Conservation (phyloP, 2,888 invertebrate species). For the Acrobasis suavella region DNA sequence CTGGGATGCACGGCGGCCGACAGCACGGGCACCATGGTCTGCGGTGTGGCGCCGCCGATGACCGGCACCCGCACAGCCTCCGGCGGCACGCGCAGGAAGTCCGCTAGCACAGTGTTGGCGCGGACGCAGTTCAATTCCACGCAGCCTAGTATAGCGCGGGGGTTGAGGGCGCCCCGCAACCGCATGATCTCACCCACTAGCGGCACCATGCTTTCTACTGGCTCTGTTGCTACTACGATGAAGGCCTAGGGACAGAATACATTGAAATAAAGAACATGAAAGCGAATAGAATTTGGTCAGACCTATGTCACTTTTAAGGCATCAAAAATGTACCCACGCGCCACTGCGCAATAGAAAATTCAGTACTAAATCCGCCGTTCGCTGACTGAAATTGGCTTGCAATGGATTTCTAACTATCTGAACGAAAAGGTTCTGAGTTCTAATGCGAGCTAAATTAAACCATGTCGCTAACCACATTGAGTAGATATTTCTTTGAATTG, state of each 20-base stretch:
- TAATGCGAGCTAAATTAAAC: too few species aligned
- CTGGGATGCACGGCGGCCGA: slow-evolving; percentile 84
- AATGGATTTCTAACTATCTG: too few species aligned
- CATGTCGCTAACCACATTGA: too few species aligned
- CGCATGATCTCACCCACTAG: slow-evolving; percentile 87
- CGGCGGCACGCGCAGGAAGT: slow-evolving; percentile 83
- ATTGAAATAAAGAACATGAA: too few species aligned
- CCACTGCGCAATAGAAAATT: too few species aligned
- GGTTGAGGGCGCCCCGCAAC: slow-evolving; percentile 64
- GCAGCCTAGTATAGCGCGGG: slow-evolving; percentile 82
- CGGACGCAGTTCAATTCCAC: slow-evolving; percentile 87
- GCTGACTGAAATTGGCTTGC: too few species aligned
- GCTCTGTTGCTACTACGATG: slow-evolving; percentile 71
- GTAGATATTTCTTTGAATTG: too few species aligned
- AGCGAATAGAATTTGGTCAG: too few species aligned
- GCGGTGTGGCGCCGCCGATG: slow-evolving; percentile 86
- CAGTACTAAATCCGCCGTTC: too few species aligned
- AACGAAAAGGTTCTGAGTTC: too few species aligned
- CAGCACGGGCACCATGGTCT: slow-evolving; percentile 87
- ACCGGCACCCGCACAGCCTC: slow-evolving; percentile 85
- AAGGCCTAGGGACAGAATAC: slow-evolving; percentile 50
- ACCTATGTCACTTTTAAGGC: too few species aligned
- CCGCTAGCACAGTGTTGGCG: slow-evolving; percentile 87
- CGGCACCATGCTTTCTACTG: slow-evolving; percentile 88
- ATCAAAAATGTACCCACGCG: too few species aligned